These are phyloP conservation scores for Cherax destructor DNA, from an alignment of 1,140 invertebrate species.

Conservation along the genomic window DNA sequence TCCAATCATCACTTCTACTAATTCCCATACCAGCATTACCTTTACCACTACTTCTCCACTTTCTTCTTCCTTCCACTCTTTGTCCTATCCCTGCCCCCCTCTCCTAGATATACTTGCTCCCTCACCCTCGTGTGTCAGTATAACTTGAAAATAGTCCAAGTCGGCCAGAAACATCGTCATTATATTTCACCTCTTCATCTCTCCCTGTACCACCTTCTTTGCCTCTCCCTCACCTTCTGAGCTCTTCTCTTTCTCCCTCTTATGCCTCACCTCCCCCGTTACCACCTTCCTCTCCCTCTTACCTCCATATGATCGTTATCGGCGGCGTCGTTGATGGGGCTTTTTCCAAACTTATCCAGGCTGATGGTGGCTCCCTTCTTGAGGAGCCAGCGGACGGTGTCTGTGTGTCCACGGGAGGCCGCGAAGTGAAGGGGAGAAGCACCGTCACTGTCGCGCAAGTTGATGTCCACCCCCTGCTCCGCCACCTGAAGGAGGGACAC, in stretches of 20 bases:
- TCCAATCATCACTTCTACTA: no score
- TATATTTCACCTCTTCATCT: background rate
- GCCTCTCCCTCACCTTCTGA: background rate
- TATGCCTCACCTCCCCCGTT: no score
- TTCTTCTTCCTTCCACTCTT: no score
- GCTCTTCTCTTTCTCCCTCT: background rate
- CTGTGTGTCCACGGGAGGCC: slow-evolving; percentile 87
- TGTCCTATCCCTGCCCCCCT: no score
- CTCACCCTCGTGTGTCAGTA: no score
- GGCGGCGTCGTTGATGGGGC: slow-evolving; percentile 90
- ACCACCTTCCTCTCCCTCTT: background rate
- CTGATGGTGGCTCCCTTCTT: slow-evolving; percentile 85
- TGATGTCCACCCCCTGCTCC: slow-evolving; percentile 87
- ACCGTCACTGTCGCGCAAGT: slow-evolving; percentile 88
- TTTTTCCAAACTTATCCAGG: slow-evolving; percentile 89
- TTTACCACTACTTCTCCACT: no score
- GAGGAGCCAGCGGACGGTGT: slow-evolving; percentile 88
- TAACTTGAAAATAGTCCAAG: no score
- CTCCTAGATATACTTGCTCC: no score
- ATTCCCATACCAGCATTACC: no score
- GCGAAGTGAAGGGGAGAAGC: slow-evolving; percentile 83
- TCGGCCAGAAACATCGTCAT: no score
- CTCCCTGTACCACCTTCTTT: background rate
- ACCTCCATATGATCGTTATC: slow-evolving; percentile 93
- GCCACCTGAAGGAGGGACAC: slow-evolving; percentile 80